Percentiles rank a stretch among this genome's conserved stretches.
phyloP scores from a whole-genome alignment of 2,113 vertebrate species.

The Toxotes jaculatrix region DNA sequence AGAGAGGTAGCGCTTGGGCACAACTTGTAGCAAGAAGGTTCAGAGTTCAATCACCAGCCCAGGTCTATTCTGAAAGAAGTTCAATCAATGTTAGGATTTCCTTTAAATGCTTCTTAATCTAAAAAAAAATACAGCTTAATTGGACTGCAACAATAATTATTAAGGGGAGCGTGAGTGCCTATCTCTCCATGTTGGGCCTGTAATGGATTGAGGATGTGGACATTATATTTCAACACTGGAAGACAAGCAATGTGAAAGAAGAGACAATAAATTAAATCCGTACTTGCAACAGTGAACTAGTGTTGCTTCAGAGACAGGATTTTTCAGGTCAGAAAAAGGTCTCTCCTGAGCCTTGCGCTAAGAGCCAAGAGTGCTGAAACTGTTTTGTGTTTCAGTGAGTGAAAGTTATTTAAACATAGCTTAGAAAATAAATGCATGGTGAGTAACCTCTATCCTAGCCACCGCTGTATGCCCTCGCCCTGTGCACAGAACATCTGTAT shows the following conservation, averaged over 20 bases:
- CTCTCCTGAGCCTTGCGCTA: neutral
- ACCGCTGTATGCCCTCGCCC: neutral
- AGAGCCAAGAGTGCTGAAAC: slow-evolving; percentile 17
- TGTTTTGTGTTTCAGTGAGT: slow-evolving; percentile 31
- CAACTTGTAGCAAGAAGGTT: neutral
- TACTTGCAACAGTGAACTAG: neutral
- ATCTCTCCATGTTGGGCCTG: neutral
- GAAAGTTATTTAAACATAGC: slow-evolving; percentile 36
- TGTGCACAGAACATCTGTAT: slow-evolving; percentile 51
- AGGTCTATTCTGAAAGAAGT: neutral
- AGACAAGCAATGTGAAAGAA: neutral
- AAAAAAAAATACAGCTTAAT: neutral
- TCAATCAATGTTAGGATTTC: neutral
- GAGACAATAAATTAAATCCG: neutral
- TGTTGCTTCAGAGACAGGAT: neutral
- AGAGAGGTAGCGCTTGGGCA: neutral
- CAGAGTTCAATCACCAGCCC: neutral
- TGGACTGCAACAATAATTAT: neutral
- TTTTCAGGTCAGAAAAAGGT: slow-evolving; percentile 2
- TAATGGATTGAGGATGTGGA: neutral
- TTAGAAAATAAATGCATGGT: slow-evolving; percentile 25
- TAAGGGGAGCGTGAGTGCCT: neutral
- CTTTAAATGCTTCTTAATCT: neutral
- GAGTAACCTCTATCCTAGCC: slow-evolving; percentile 18
- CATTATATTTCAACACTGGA: neutral